These are phyloP conservation scores for Hepsetus odoe DNA, from an alignment of 2,113 vertebrate genomes.

Conservation along the genomic window DNA sequence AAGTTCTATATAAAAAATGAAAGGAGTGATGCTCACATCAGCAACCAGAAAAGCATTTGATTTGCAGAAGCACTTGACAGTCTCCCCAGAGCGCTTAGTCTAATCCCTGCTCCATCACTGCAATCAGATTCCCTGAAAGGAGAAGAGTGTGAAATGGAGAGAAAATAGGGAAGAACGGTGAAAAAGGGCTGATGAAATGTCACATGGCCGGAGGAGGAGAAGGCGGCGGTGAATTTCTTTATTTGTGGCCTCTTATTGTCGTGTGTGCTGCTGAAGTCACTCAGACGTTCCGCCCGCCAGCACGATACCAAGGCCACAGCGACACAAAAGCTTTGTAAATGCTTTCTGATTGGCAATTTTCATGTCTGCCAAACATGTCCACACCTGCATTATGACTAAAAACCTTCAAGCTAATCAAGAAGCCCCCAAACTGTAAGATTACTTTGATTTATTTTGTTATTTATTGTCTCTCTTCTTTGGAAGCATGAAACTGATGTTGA, in stretches of 20 bases:
- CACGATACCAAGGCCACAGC: background rate
- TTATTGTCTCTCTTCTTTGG: background rate
- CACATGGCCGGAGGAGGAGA: background rate
- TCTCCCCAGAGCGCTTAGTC: slow-evolving; percentile 5
- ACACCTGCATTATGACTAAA: background rate
- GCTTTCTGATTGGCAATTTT: background rate
- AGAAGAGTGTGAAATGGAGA: background rate
- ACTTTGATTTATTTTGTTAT: background rate
- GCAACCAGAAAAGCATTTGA: background rate
- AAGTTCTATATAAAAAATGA: background rate
- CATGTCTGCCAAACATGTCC: background rate
- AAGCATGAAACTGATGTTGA: background rate
- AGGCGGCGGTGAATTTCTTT: background rate
- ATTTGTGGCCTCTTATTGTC: background rate
- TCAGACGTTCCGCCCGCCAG: background rate
- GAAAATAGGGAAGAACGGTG: slow-evolving; percentile 19
- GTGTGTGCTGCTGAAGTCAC: background rate
- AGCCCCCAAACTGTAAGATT: background rate
- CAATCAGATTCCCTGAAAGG: background rate
- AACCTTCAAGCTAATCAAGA: background rate
- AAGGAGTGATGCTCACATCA: background rate
- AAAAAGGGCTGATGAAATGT: slow-evolving; percentile 20
- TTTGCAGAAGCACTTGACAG: slow-evolving; percentile 2
- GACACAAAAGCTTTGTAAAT: background rate
- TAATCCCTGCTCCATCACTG: slow-evolving; percentile 10